Percentiles rank a stretch among this genome's conserved stretches.
Evolutionary conservation across 2,888 invertebrate species (phyloP).

Genomic region (Drosophila nr. fundita): DNA sequence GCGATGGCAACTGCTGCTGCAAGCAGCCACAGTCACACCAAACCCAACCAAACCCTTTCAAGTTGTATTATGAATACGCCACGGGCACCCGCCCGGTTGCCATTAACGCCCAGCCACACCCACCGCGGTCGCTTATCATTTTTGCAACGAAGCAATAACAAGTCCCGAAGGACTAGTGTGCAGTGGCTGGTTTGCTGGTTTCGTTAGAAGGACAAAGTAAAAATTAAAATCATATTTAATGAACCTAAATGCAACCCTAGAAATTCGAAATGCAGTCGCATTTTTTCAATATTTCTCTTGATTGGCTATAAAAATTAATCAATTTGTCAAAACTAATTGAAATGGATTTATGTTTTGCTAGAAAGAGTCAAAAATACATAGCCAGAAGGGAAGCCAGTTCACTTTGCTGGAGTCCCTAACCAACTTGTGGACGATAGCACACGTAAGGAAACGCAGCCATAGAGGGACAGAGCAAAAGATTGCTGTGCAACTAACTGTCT

Average conservation of each 20-base stretch:
- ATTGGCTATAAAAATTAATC: background rate
- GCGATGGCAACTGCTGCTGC: slow-evolving; percentile 19
- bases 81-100: background rate
- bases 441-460: background rate
- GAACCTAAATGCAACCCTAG: slow-evolving; percentile 22
- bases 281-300: background rate
- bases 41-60: slow-evolving; percentile 46
- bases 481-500: background rate
- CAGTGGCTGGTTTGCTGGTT: slow-evolving; percentile 27
- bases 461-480: background rate
- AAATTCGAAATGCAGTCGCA: slow-evolving; percentile 1
- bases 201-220: slow-evolving; percentile 9
- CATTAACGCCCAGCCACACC: slow-evolving; percentile 2
- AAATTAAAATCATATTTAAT: slow-evolving; percentile 46
- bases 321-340: background rate
- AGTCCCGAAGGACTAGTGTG: slow-evolving; percentile 47
- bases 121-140: slow-evolving; percentile 35
- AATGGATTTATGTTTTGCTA: background rate
- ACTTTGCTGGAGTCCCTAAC: background rate
- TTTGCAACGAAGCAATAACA: slow-evolving; percentile 52
- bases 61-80: slow-evolving; percentile 36
- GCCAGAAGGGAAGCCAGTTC: background rate
- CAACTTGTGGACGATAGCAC: background rate
- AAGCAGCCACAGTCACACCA: slow-evolving; percentile 22
- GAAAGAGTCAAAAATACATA: background rate